These are phyloP conservation scores for Drosophila prosaltans DNA, from an alignment of 1,140 invertebrate genomes.

Conservation along the genomic window DNA sequence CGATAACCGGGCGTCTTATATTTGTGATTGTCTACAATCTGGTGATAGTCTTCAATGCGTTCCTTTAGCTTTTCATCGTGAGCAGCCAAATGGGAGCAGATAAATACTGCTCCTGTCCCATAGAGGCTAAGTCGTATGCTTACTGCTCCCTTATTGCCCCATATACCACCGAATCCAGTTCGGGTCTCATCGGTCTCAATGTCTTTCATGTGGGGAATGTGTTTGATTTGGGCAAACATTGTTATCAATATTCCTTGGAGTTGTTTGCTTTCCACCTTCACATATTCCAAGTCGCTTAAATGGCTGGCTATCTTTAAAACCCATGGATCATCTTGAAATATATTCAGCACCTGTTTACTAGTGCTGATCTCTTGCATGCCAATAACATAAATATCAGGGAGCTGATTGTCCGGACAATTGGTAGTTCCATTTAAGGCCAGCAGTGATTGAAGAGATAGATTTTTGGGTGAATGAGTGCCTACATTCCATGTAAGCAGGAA, in stretches of 20 bases:
- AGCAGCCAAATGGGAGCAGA: slow-evolving; percentile 95
- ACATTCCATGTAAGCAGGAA: slow-evolving; percentile 94
- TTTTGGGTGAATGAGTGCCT: slow-evolving; percentile 87
- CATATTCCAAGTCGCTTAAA: slow-evolving; percentile 85
- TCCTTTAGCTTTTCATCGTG: slow-evolving; percentile 92
- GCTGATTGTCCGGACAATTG: slow-evolving; percentile 83
- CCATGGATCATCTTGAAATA: slow-evolving; percentile 94
- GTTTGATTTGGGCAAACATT: slow-evolving; percentile 90
- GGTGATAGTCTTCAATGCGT: slow-evolving; percentile 94
- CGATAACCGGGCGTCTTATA: slow-evolving; percentile 89
- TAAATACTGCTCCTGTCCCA: slow-evolving; percentile 92
- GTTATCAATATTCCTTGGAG: slow-evolving; percentile 91
- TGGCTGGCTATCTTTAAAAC: slow-evolving; percentile 86
- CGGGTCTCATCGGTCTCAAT: slow-evolving; percentile 93
- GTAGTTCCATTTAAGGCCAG: slow-evolving; percentile 87
- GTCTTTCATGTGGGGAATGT: slow-evolving; percentile 90
- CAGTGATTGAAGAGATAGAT: slow-evolving; percentile 87
- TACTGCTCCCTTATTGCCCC: slow-evolving; percentile 94
- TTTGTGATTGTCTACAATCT: slow-evolving; percentile 89
- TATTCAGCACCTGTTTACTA: slow-evolving; percentile 87
- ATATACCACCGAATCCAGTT: slow-evolving; percentile 94
- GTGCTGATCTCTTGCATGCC: slow-evolving; percentile 95
- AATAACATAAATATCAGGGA: slow-evolving; percentile 93
- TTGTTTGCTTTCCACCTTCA: slow-evolving; percentile 90
- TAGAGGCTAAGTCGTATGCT: slow-evolving; percentile 93